Conservation (phyloP, 2,113 vertebrate species). For the Xiphophorus maculatus region DNA sequence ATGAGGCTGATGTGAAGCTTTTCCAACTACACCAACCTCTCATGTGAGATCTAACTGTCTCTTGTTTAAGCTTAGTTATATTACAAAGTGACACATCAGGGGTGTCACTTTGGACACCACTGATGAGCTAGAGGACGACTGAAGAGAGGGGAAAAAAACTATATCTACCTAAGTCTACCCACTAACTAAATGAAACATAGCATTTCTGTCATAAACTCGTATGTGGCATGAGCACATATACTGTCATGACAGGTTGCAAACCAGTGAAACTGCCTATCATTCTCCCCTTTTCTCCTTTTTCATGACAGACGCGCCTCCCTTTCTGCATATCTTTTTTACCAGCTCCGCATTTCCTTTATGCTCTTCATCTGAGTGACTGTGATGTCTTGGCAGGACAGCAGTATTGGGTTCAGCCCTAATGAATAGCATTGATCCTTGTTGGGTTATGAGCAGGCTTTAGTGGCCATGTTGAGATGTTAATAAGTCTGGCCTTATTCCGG, state of each 20-base stretch:
- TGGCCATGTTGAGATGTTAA: conserved; percentile 76
- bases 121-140: too few relatives aligned
- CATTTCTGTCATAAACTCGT: too few relatives aligned
- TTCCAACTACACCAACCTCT: not conserved
- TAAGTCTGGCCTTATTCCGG: conserved; percentile 78
- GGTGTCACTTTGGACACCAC: too few relatives aligned
- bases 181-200: too few relatives aligned
- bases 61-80: not conserved
- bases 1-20: not conserved
- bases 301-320: not conserved
- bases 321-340: not conserved
- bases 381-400: conserved; percentile 57
- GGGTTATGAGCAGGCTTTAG: conserved; percentile 77
- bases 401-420: conserved; percentile 67
- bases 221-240: too few relatives aligned
- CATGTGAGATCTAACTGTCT: not conserved
- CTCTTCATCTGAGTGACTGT: conserved; percentile 44
- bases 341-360: conserved; percentile 14
- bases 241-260: too few relatives aligned
- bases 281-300: not conserved
- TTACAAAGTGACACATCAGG: too few relatives aligned
- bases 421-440: conserved; percentile 80
- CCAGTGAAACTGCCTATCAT: too few relatives aligned
- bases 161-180: too few relatives aligned
- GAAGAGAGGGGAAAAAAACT: too few relatives aligned